Percentiles rank a stretch among this genome's conserved stretches.
These are phyloP conservation scores for Erebia epiphron DNA, from an alignment of 2,888 invertebrate species.

Conservation along the genomic window DNA sequence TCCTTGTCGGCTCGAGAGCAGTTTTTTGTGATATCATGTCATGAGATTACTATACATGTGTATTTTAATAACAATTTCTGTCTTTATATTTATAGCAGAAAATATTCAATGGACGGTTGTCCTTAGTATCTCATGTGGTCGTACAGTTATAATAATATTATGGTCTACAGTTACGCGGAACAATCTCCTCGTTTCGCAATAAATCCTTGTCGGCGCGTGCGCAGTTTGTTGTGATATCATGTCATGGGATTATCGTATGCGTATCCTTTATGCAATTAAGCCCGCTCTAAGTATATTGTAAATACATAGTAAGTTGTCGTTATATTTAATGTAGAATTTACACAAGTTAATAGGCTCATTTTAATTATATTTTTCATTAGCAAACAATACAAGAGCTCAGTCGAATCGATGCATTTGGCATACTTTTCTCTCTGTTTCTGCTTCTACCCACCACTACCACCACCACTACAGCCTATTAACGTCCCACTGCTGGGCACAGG, in stretches of 20 bases:
- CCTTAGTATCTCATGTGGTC: slow-evolving; percentile 26
- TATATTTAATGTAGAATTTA: neutral
- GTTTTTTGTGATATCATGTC: too few relatives aligned
- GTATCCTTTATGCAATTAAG: slow-evolving; percentile 31
- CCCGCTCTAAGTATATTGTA: slow-evolving; percentile 13
- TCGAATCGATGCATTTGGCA: too few relatives aligned
- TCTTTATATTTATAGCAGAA: neutral
- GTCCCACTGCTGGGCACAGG: too few relatives aligned
- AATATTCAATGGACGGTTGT: neutral
- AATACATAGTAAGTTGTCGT: neutral
- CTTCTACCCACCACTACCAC: too few relatives aligned
- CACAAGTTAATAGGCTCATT: neutral
- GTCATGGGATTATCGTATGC: slow-evolving; percentile 31
- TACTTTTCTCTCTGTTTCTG: too few relatives aligned
- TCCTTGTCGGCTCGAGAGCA: too few relatives aligned
- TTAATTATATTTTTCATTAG: too few relatives aligned
- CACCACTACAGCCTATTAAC: too few relatives aligned
- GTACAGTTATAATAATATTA: slow-evolving; percentile 58
- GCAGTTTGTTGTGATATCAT: slow-evolving; percentile 35
- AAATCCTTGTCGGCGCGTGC: slow-evolving; percentile 40
- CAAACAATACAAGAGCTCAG: too few relatives aligned
- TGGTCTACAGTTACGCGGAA: slow-evolving; percentile 45
- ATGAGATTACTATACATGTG: too few relatives aligned
- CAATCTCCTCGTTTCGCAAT: slow-evolving; percentile 42
- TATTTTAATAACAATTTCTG: too few relatives aligned